A percentile compares a stretch with the other conserved stretches of the same genome.
Conservation (phyloP, 2,797 vertebrate genomes). For the Lepidocolaptes lacrymiger region DNA sequence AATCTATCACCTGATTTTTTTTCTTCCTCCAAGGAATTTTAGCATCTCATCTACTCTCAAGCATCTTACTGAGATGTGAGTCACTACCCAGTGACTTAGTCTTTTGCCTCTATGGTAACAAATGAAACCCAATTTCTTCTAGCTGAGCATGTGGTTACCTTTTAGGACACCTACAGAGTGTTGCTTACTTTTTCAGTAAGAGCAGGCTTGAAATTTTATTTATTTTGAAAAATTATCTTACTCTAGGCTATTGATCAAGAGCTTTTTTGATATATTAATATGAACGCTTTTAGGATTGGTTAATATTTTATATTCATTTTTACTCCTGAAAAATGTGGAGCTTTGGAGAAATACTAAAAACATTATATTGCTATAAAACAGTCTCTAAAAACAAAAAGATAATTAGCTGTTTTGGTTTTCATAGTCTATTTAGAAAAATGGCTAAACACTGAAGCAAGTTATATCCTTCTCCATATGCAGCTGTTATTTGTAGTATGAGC, state of each 20-base stretch:
- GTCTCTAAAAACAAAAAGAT: neutral
- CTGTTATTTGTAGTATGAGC: neutral
- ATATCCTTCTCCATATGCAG: neutral
- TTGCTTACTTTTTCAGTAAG: neutral
- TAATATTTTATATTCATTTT: neutral
- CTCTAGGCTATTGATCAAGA: neutral
- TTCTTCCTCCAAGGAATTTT: neutral
- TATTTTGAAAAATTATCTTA: neutral
- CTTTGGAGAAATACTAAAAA: neutral
- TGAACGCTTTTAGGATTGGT: neutral
- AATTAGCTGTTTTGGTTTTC: neutral
- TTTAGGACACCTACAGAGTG: neutral
- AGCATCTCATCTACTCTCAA: neutral
- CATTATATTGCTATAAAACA: neutral
- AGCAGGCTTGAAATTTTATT: neutral
- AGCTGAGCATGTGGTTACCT: neutral
- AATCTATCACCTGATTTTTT: neutral
- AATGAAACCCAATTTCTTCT: neutral
- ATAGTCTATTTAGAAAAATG: neutral
- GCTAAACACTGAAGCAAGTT: neutral
- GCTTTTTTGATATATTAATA: neutral
- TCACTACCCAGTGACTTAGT: neutral
- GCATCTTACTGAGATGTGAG: neutral
- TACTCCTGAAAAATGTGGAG: neutral
- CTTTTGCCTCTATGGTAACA: neutral